Base-by-base conservation (phyloP, 2,888 invertebrate genomes). In the Drosophila fungiperda region DNA sequence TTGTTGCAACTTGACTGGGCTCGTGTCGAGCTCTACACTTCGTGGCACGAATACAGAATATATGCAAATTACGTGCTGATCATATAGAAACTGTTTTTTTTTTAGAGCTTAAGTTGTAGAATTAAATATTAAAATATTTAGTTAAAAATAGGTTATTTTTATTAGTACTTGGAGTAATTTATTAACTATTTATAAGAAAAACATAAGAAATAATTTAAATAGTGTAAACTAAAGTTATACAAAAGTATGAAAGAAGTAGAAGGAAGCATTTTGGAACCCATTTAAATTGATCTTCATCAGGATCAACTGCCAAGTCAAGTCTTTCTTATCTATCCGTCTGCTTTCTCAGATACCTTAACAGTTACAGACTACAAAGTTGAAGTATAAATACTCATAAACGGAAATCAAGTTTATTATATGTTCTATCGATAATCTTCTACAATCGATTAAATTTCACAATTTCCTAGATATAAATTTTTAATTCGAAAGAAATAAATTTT, bases 351-450 rank as follows among this genome's bases (percentile, higher is more conserved):
- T 40, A 26, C 3, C 29, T 40, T 5, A 40, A n/a, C 3, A 6
- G 11, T 11, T 11, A 11, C 1, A 6, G 6, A 20, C 2, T 42
- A 20, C 3, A 42, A n/a, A n/a, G 1, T 3, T 45, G 20, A 20
- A 12, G 11, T 20, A 11, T 12, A 20, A 12, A 12, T 20, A 20
- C 11, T 1, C 6, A 42, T 6, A 42, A 1, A 2, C n/a, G 5
- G 2, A 40, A 9, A 9, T 40, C n/a, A 40, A 40, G 5, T 5
- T 40, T 11, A n/a, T 11, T 20, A 11, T 20, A 42, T 1, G 23
- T 23, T 12, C 20, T 12, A 42, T 6, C 42, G 3, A 42, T 12
- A n/a, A 38, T 0, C 17, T 17, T 17, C 0, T 9, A 3, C 0
- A 38, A 38, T 38, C 29, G 29, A 29, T 6, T 2, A 15, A 36